phyloP scores from a whole-genome alignment of 2,888 invertebrate species.

The Lycocerus yunnanus region DNA sequence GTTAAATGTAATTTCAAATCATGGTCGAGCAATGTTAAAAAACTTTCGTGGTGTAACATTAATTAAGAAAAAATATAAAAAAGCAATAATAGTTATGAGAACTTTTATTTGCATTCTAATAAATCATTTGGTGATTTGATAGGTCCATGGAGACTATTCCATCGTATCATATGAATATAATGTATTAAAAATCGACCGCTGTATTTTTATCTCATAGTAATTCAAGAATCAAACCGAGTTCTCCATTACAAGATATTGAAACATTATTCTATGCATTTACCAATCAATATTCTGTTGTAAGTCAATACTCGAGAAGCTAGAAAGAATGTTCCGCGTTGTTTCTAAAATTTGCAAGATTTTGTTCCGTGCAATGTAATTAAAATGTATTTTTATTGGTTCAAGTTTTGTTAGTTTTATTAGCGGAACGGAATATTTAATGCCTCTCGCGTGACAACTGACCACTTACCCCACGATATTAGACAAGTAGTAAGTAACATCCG shows the following conservation, averaged over 20 bases:
- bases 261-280: not conserved
- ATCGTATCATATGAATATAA: not conserved
- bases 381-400: not conserved
- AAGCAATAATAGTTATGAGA: not conserved
- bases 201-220: not conserved
- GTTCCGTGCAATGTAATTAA: not conserved
- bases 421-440: not conserved
- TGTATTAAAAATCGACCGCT: not conserved
- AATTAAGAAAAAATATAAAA: not conserved
- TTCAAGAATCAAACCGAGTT: not conserved
- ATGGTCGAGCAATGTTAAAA: no score
- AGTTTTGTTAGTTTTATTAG: not conserved
- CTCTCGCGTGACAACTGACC: conserved; percentile 2
- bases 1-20: no score
- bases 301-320: not conserved
- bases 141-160: not conserved
- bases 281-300: not conserved
- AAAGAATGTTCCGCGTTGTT: not conserved
- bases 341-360: not conserved
- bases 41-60: no score
- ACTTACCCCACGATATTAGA: not conserved
- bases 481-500: conserved; percentile 2
- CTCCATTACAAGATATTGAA: not conserved
- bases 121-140: not conserved
- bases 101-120: not conserved